phyloP scores from a whole-genome alignment of 1,140 invertebrate genomes.

The Apis mellifera region DNA sequence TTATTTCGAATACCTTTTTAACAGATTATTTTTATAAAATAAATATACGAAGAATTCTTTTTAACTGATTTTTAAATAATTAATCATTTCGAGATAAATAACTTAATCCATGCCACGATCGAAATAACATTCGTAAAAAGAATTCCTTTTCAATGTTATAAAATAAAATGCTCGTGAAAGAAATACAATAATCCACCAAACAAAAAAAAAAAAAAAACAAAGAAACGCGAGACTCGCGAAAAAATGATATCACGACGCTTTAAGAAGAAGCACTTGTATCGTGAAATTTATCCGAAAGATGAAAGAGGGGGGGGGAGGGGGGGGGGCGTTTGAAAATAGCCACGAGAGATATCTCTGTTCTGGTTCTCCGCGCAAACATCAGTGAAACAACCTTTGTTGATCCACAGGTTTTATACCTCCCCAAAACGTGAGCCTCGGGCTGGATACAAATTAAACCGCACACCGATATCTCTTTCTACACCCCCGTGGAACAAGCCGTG shows the following conservation, averaged over 20 bases:
- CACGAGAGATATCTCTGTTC: constrained; percentile 21
- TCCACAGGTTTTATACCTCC: constrained; percentile 39
- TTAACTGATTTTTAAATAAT: too few species aligned
- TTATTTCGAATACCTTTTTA: too few species aligned
- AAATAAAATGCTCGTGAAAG: neutral
- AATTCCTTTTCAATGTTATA: too few species aligned
- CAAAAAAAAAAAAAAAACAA: neutral
- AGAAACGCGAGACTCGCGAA: neutral
- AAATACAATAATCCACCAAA: neutral
- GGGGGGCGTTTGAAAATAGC: constrained; percentile 37
- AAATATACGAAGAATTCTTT: too few species aligned
- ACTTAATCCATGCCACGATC: too few species aligned
- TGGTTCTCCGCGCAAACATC: constrained; percentile 2
- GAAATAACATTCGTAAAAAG: too few species aligned
- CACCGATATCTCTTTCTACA: constrained; percentile 45
- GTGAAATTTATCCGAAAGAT: constrained; percentile 31
- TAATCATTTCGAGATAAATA: too few species aligned
- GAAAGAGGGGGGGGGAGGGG: constrained; percentile 46
- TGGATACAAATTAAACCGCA: constrained; percentile 53
- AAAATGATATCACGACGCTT: neutral
- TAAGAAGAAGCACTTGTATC: neutral
- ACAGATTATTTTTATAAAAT: too few species aligned
- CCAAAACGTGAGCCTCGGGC: constrained; percentile 41
- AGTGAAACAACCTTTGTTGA: constrained; percentile 49
- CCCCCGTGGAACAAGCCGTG: neutral